Evolutionary conservation across 2,888 invertebrate genomes (phyloP), one percentile per base, ranked within the genome.

Genomic region (Callimorpha dominula): DNA sequence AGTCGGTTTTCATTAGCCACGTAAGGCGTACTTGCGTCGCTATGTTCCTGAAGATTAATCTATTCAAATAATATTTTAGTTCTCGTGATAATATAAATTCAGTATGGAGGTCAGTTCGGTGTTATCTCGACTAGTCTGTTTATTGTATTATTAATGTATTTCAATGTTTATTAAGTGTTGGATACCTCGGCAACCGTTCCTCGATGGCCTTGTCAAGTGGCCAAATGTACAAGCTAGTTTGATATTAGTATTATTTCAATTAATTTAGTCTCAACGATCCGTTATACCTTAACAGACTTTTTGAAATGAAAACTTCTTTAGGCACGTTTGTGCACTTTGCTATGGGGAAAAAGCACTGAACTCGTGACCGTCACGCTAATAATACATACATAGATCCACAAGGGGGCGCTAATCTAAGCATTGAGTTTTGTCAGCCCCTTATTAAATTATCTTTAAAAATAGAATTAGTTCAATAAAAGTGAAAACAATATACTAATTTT

Each of bases 41-140:
- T 90, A 72, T 54, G 82, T 40, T 20, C 65, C 74, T 76, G 76
- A 75, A 78, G 65, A 79, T 81, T 86, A 89, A 91, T 91, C 89
- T 91, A 92, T 92, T 91, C 89, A 92, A 92, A 92, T 91, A 91
- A 89, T 90, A 90, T 90, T 90, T 89, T 89, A 87, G 87, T 88
- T 87, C 84, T 86, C 85, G 83, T 88, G 92, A 93, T 92, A 93
- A 91, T 89, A 87, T 88, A 89, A 88, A 90, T 88, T 89, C 88
- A 88, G 86, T 88, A 91, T 92, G 91, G 92, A 93, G 94, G 93
- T 88, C 79, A 79, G 78, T 78, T 78, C 70, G 75, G 72, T 86
- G 87, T 86, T 90, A 89, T 91, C 90, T 89, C 82, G 85, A 84
- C 81, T 76, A 73, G 80, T 84, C 78, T 86, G 86, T 86, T 86